Evolutionary conservation across 1,140 invertebrate species (phyloP), one percentile per base, ranked within the genome.

Genomic region (Brachionus rubens): DNA sequence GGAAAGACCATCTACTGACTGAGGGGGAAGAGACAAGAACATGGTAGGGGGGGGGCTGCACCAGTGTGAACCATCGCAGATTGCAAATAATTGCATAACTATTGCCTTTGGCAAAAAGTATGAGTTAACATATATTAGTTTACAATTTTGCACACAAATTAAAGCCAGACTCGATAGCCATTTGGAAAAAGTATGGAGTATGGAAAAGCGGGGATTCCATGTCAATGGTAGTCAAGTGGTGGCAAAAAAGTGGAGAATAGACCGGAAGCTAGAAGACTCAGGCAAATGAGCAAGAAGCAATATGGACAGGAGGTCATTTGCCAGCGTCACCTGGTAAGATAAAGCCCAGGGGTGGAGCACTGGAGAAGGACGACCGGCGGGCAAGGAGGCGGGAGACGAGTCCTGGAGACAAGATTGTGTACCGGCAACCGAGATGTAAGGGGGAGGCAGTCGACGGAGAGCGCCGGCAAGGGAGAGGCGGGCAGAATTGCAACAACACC

Each of bases 361-460:
- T 0, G 84, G 98, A n/a, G 95, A 98, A 81, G 94, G 93, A 0
- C 87, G 96, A 0, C 96, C 96, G 0, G 95, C 92, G 47, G 93
- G 93, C 0, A 87, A 90, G 0, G 92, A 97, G n/a, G 80, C 94
- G 98, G 80, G 96, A 98, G 82, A 90, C 91, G 77, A 96, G 93
- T 14, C 91, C 95, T 0, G 93, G 98, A 14, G 98, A 5, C 94
- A 98, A 83, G 96, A 99, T 83, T 99, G 96, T 96, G 92, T 98
- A 1, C 98, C 96, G 0, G 96, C 95, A 1, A 99, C 96, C 0
- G 96, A 99, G 80, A 92, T 99, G 52, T 88, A 90, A 77, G 90
- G 99, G 0, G 90, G 96, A 0, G 96, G 98, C 83, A 92, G 93
- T 80, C 89, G 91, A 0, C 33, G 54, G 6, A 30, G 70, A 47